phyloP scores from a whole-genome alignment of 2,888 invertebrate species.

The Xestobium rufovillosum region DNA sequence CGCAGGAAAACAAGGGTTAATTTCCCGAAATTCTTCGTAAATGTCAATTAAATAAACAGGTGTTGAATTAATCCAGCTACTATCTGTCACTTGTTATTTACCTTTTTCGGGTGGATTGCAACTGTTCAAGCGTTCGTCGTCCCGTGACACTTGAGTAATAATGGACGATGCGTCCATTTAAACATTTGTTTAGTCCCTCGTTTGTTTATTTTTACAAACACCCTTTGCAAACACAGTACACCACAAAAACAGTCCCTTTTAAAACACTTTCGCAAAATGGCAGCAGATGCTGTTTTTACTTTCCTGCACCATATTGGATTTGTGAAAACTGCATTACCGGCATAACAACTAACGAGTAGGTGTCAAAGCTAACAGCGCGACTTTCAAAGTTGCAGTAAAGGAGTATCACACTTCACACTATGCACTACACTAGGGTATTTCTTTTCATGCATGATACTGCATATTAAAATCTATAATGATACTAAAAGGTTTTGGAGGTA shows the following conservation, averaged over 20 bases:
- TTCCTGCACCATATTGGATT: constrained; percentile 1
- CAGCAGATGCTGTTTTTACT: constrained; percentile 18
- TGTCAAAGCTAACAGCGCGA: no score
- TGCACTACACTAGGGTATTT: no score
- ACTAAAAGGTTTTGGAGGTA: no score
- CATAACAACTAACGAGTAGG: no score
- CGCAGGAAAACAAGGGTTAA: no score
- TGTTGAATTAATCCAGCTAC: no score
- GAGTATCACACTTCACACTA: no score
- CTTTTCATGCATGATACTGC: no score
- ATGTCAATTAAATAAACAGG: no score
- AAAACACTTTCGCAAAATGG: constrained; percentile 17
- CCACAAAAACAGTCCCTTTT: constrained; percentile 1
- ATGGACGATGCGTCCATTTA: constrained; percentile 98
- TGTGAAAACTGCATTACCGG: constrained; percentile 1
- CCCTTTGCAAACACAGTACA: constrained; percentile 14
- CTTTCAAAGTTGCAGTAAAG: no score
- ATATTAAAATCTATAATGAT: no score
- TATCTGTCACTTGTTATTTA: constrained; percentile 48
- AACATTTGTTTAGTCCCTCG: constrained; percentile 52
- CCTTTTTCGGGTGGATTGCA: constrained; percentile 83
- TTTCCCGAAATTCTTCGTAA: no score
- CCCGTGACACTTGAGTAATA: constrained; percentile 96
- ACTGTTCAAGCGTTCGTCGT: constrained; percentile 92
- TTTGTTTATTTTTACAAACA: constrained; percentile 23